Evolutionary conservation across 2,113 vertebrate genomes (phyloP).

Genomic region (Okapia johnstoni): DNA sequence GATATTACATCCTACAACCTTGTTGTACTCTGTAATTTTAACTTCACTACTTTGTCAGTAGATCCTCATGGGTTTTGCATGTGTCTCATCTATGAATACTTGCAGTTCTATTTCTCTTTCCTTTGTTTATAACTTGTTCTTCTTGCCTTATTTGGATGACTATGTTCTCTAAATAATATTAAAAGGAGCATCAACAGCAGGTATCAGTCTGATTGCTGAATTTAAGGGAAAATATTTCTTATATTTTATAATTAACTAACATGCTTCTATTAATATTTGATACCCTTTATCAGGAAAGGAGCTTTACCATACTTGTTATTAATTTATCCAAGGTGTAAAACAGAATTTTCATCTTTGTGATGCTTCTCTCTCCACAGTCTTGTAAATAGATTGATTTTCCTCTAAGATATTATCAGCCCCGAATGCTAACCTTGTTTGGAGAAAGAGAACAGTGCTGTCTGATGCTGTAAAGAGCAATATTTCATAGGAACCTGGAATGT

Average conservation of each 20-base stretch:
- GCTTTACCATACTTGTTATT: neutral
- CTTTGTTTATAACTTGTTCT: neutral
- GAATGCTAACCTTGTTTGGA: neutral
- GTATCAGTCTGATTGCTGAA: neutral
- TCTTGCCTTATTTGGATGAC: neutral
- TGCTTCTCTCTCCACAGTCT: neutral
- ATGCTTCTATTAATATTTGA: neutral
- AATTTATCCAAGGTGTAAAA: neutral
- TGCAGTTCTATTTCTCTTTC: neutral
- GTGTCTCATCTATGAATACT: neutral
- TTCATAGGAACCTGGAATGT: neutral
- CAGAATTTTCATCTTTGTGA: neutral
- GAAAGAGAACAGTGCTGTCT: neutral
- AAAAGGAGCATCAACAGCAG: neutral
- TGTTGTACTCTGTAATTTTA: neutral
- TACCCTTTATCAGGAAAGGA: neutral
- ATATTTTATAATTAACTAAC: neutral
- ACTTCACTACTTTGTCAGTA: neutral
- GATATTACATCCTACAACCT: neutral
- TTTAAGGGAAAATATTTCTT: neutral
- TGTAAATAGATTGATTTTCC: neutral
- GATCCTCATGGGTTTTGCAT: neutral
- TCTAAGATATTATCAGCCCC: neutral
- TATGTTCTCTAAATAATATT: neutral
- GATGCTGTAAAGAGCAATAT: neutral